A percentile compares a stretch with the other conserved stretches of the same genome.
These are phyloP conservation scores for Kobus ellipsiprymnus DNA, from an alignment of 2,113 vertebrate species.

Conservation along the genomic window DNA sequence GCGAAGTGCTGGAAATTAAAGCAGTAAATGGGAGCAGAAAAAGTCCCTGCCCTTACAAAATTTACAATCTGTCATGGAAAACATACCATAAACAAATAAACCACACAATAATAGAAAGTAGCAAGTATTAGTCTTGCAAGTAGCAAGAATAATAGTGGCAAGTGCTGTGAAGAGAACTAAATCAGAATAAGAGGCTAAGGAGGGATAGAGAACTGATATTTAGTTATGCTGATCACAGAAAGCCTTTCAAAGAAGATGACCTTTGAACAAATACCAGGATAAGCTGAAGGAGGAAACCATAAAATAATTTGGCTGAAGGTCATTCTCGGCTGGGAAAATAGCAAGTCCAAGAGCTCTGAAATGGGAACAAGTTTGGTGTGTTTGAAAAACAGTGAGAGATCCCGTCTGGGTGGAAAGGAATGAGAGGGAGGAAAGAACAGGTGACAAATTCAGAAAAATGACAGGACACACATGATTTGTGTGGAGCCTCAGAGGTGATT, in stretches of 20 bases:
- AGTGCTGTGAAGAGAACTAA: not conserved
- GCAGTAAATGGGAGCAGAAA: not conserved
- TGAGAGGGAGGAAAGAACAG: not conserved
- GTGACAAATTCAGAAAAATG: not conserved
- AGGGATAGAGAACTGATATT: not conserved
- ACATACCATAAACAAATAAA: not conserved
- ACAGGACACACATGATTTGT: not conserved
- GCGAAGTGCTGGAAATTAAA: not conserved
- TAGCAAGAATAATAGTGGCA: not conserved
- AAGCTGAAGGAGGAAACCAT: not conserved
- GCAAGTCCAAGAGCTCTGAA: not conserved
- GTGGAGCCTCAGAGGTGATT: accelerated
- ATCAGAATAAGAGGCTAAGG: not conserved
- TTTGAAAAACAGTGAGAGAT: not conserved
- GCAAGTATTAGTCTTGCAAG: not conserved
- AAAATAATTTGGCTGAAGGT: not conserved
- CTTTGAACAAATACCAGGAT: not conserved
- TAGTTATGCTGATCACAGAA: not conserved
- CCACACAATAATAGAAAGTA: not conserved
- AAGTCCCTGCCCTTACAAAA: not conserved
- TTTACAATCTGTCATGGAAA: not conserved
- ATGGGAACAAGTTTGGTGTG: not conserved
- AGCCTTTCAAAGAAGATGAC: not conserved
- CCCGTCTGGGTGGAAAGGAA: not conserved
- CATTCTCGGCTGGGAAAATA: not conserved